Evolutionary conservation across 2,888 invertebrate genomes (phyloP), one percentile per base, ranked within the genome.

Genomic region (Ectropis crepuscularia): DNA sequence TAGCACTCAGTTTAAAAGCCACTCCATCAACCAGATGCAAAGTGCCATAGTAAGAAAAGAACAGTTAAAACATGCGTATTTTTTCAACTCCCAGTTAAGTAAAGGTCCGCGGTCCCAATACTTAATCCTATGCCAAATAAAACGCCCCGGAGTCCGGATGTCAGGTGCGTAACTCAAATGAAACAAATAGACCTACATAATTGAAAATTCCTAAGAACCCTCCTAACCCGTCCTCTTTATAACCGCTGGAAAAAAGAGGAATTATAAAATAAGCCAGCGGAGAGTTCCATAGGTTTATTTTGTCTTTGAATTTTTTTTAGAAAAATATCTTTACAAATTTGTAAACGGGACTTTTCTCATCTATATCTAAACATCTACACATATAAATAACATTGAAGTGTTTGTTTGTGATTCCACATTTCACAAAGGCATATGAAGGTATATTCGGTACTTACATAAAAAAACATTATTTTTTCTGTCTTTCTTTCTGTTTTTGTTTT

Each of bases 141-240:
- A 60, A 53, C n/a, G 11, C 36, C 41, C 39, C 11, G 8, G 42
- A 46, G 16, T 11, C 48, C 45, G 49, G 58, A 54, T 54, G 53
- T 58, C 65, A 65, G 61, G 60, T 61, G 60, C 57, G 57, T 61
- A 45, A 57, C 57, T 61, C 60, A 63, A 53, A 46, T 62, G 48
- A 57, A 61, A 59, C 61, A 57, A 67, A 67, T 58, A 60, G 63
- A 58, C 49, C 55, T 61, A 57, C 61, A 61, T 57, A 67, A 62
- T 64, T 58, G 64, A 67, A 64, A 67, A 61, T 61, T 58, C 55
- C 61, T 43, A 49, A 54, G 62, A 39, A 57, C 62, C 62, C 43
- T 50, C 50, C 59, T 59, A 49, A 59, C 63, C 54, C 58, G 58
- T 49, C 57, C 57, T 47, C 16, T 50, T 63, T 63, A 54, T 46